Evolutionary conservation across 2,113 vertebrate genomes (phyloP), one percentile per base, ranked within the genome.

Genomic region (Poecilia latipinna): DNA sequence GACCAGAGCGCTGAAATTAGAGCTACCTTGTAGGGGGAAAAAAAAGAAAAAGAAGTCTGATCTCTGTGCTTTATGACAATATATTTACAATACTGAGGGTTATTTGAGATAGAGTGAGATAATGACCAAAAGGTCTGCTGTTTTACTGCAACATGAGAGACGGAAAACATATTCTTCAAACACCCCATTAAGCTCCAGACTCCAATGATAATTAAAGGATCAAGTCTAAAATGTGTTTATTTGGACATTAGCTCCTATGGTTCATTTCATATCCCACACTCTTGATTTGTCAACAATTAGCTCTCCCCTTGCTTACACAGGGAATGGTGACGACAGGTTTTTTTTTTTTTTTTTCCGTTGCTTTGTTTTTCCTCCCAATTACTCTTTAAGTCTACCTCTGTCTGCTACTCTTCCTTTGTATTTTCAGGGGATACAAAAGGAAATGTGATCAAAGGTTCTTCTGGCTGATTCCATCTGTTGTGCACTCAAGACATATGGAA

Each of bases 361-460:
- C 13, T 42, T 42, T 42, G 39, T 62, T 5, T 22, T 77, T 60
- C 71, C 28, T 73, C 17, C 60, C 75, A 68, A 24, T 69, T 78
- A 62, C 19, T 62, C 61, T 17, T 60, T 74, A 61, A 63, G 37
- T 28, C 57, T 8, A 44, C 33, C 62, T 3, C 12, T 22, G 31
- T 39, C 32, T 26, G 8, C 13, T 31, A 4, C 15, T 68, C 26
- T 44, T 74, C 6, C 28, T 71, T 66, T 71, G 26, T 69, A 28
- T 73, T 29, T 68, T 63, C 65, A 32, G 74, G 29, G 61, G 65
- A 82, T 37, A 77, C 66, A 74, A 17, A 61, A 51, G 70, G 68
- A 67, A 24, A 74, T 67, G 24, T 84, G 78, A 85, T 87, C 82
- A 89, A 88, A 83, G 82, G 24, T 44, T 70, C n/a, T 64, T 31